Evolutionary conservation across 2,113 vertebrate genomes (phyloP).

Genomic region (Eulacestoma nigropectus): DNA sequence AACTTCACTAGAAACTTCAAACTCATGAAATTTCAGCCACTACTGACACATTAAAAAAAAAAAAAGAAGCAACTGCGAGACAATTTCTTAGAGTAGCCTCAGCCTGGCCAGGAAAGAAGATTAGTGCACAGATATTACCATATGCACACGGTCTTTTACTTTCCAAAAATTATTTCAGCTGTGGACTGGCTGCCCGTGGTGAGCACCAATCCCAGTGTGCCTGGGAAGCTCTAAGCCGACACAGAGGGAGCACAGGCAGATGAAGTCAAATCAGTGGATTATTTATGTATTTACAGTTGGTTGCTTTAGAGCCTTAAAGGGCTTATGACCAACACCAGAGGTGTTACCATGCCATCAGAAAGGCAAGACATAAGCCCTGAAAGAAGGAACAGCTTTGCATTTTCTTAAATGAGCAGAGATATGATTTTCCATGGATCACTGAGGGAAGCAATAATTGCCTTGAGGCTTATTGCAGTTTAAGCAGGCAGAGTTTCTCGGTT

Average conservation of each 20-base stretch:
- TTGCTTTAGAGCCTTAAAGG: background rate
- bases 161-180: background rate
- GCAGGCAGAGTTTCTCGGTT: background rate
- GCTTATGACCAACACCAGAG: background rate
- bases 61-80: background rate
- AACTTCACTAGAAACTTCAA: background rate
- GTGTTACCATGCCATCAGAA: background rate
- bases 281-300: background rate
- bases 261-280: background rate
- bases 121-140: background rate
- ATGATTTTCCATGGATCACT: background rate
- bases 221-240: background rate
- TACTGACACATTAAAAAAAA: background rate
- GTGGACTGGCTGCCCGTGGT: fast-evolving
- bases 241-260: background rate
- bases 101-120: background rate
- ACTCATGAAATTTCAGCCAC: background rate
- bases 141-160: fast-evolving
- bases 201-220: background rate
- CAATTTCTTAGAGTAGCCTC: background rate
- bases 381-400: background rate
- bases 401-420: background rate
- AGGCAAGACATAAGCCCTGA: background rate
- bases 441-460: background rate
- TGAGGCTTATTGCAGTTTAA: background rate